Percentiles rank a stretch among this genome's conserved stretches.
Evolutionary conservation across 2,888 invertebrate species (phyloP).

Genomic region (Amphipoea oculea): DNA sequence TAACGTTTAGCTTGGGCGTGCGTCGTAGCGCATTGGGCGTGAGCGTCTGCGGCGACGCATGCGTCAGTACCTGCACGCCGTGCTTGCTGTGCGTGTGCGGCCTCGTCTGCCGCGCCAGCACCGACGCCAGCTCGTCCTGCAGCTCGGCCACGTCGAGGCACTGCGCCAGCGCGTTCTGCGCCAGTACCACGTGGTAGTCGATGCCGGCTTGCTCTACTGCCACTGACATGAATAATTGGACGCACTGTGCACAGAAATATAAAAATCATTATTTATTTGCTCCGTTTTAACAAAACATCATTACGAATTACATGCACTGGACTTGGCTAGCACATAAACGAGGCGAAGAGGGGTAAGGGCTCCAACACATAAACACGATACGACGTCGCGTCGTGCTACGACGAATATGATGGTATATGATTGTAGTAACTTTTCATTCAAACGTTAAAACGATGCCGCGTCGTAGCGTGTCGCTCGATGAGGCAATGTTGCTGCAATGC

Average conservation of each 20-base stretch:
- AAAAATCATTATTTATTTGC: background rate
- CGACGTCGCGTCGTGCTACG: no score
- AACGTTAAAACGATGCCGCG: no score
- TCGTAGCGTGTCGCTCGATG: background rate
- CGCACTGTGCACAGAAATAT: slow-evolving; percentile 91
- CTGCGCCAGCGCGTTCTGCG: slow-evolving; percentile 98
- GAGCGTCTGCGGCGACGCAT: slow-evolving; percentile 41
- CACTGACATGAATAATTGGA: slow-evolving; percentile 98
- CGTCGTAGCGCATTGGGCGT: slow-evolving; percentile 48
- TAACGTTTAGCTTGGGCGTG: slow-evolving; percentile 72
- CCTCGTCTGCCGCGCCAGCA: slow-evolving; percentile 97
- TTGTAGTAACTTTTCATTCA: no score
- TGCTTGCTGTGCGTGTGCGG: slow-evolving; percentile 95
- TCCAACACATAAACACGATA: no score
- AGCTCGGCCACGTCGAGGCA: slow-evolving; percentile 96
- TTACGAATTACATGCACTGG: background rate
- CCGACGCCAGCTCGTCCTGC: slow-evolving; percentile 98
- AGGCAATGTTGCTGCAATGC: background rate
- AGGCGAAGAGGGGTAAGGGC: background rate
- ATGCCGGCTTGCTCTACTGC: slow-evolving; percentile 98
- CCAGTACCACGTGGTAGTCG: slow-evolving; percentile 99
- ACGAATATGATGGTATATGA: no score
- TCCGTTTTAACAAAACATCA: background rate
- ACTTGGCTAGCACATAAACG: background rate
- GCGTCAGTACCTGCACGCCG: slow-evolving; percentile 93